Evolutionary conservation across 2,888 invertebrate species (phyloP).

Genomic region (Chrysotoxum bicinctum): DNA sequence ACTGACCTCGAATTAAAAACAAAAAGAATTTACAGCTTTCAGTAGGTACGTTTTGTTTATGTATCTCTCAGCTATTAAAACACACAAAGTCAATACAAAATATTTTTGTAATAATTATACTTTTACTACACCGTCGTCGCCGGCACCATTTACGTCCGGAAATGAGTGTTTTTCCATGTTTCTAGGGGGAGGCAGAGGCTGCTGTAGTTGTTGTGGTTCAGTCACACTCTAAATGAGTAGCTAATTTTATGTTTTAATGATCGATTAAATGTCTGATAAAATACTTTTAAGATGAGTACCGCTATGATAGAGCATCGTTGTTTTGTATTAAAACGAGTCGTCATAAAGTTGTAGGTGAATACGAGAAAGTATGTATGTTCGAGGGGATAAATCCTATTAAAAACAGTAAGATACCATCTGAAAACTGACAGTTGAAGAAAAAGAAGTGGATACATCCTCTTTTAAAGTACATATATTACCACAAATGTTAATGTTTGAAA

Average conservation of each 20-base stretch:
- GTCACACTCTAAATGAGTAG: slow-evolving; percentile 36
- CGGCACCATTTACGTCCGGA: slow-evolving; percentile 49
- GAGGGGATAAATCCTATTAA: background rate
- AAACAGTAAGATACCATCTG: background rate
- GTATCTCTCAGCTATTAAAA: slow-evolving; percentile 39
- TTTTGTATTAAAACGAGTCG: slow-evolving; percentile 12
- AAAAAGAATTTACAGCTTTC: slow-evolving; percentile 1
- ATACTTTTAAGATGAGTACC: slow-evolving; percentile 45
- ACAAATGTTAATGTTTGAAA: too few species aligned
- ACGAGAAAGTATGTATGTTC: background rate
- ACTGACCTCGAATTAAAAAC: slow-evolving; percentile 39
- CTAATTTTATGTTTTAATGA: slow-evolving; percentile 58
- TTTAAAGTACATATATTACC: too few species aligned
- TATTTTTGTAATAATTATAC: slow-evolving; percentile 48
- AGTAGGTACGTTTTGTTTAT: slow-evolving; percentile 1
- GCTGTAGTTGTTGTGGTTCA: background rate
- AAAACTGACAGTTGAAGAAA: background rate
- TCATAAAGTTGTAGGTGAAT: slow-evolving; percentile 41
- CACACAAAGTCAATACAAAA: slow-evolving; percentile 40
- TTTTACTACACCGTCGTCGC: too few species aligned
- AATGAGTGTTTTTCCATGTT: slow-evolving; percentile 36
- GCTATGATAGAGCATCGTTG: slow-evolving; percentile 24
- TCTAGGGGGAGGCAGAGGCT: background rate
- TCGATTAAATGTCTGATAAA: slow-evolving; percentile 56
- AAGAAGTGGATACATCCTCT: too few species aligned